Evolutionary conservation across 2,113 vertebrate genomes (phyloP), one percentile per base, ranked within the genome.

Genomic region (Siniperca chuatsi): DNA sequence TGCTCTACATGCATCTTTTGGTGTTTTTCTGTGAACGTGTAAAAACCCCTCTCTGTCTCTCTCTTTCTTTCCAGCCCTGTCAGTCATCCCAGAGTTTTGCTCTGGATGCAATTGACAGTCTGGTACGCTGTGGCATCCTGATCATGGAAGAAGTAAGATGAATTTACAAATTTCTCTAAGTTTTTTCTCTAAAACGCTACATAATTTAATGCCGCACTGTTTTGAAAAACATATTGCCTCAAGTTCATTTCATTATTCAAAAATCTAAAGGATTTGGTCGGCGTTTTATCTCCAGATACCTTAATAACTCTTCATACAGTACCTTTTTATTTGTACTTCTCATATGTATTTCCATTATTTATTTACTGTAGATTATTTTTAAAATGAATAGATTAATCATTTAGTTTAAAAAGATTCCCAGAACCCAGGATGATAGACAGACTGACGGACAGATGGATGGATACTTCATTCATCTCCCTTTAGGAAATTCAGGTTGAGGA

Each of bases 51-150:
- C 18, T 37, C 0, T 76, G 13, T 69, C 46, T 82, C 23, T 23
- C 13, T 67, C 15, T 50, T 50, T 78, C 79, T 75, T 78, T 35
- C 37, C 89, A 99, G 98, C 97, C 98, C 8, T 99, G 98, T 93
- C 96, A 96, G 91, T 96, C 96, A 0, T 88, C 95, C 1, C 91
- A 94, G 58, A 93, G 84, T 84, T 96, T 96, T 4, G 95, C 97
- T 48, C 90, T 96, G 87, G 96, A 97, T 79, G 93, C 97, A 0
- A 78, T 98, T 85, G 97, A 99, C 95, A 97, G 97, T 57, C 95
- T 99, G 73, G 93, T 97, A 29, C 95, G 95, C 64, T 97, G 97
- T 21, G 97, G 97, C 46, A 93, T 99, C 83, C 93, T 99, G 79
- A 92, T 97, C 67, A 93, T 95, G 42, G 97, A 98, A 71, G 97